Percentiles rank a stretch among this genome's conserved stretches.
Conservation (phyloP, 2,113 vertebrate species). For the Perca schrenkii region DNA sequence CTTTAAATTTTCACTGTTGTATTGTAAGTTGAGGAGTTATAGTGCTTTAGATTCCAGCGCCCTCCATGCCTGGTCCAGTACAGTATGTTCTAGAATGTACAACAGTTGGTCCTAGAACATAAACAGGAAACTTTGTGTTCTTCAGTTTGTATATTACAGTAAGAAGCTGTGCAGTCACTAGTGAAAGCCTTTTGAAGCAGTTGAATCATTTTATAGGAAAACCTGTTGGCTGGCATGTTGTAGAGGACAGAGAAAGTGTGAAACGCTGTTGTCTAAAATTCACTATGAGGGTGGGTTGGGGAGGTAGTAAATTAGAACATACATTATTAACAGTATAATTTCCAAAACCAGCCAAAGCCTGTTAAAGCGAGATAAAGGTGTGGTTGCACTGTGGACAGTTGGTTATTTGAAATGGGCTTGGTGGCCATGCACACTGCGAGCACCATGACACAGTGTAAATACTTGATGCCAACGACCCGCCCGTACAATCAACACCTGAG, state of each 20-base stretch:
- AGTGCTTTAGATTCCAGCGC: constrained; percentile 70
- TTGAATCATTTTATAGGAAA: constrained; percentile 48
- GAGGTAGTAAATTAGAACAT: constrained; percentile 75
- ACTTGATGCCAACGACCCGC: constrained; percentile 75
- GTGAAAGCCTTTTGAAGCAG: constrained; percentile 64
- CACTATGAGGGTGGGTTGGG: constrained; percentile 59
- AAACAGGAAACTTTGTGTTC: constrained; percentile 64
- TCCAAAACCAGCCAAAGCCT: constrained; percentile 81
- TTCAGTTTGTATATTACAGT: constrained; percentile 73
- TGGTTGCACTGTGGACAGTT: constrained; percentile 72
- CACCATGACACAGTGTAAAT: constrained; percentile 71
- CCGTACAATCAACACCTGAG: constrained; percentile 82
- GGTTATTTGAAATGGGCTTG: constrained; percentile 65
- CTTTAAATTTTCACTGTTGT: constrained; percentile 79
- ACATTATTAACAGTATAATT: constrained; percentile 73
- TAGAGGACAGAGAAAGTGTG: constrained; percentile 52
- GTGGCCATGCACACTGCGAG: constrained; percentile 74
- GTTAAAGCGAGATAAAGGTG: constrained; percentile 67
- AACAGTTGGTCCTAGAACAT: constrained; percentile 73
- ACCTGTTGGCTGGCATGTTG: constrained; percentile 61
- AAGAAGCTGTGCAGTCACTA: constrained; percentile 70
- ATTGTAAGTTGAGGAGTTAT: constrained; percentile 71
- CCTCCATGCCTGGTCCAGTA: constrained; percentile 64
- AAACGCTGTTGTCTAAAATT: constrained; percentile 64
- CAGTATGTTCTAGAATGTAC: constrained; percentile 79